A percentile compares a stretch with the other conserved stretches of the same genome.
phyloP scores from a whole-genome alignment of 2,113 vertebrate species.

The Neolamprologus cancellatus region DNA sequence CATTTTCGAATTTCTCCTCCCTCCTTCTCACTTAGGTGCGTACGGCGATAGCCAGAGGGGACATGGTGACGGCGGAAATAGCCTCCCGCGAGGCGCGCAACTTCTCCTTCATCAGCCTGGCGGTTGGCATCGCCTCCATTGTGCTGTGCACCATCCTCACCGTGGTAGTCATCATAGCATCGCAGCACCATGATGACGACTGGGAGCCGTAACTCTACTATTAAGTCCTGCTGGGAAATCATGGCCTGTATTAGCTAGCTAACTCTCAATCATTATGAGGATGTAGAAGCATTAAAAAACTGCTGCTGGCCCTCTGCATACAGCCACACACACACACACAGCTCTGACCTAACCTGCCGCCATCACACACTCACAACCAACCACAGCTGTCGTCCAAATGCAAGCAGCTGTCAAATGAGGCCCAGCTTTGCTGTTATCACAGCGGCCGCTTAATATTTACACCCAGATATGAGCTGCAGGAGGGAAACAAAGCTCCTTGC shows the following conservation, averaged over 20 bases:
- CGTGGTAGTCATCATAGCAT: slow-evolving; percentile 92
- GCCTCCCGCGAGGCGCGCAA: slow-evolving; percentile 89
- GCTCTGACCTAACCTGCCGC: slow-evolving; percentile 32
- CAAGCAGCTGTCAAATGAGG: background rate
- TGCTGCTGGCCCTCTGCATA: slow-evolving; percentile 19
- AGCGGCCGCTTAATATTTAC: slow-evolving; percentile 16
- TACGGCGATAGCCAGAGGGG: slow-evolving; percentile 83
- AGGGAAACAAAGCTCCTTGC: slow-evolving; percentile 7
- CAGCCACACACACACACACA: slow-evolving; percentile 6
- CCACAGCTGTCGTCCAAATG: slow-evolving; percentile 1
- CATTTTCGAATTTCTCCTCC: background rate
- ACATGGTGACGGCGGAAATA: slow-evolving; percentile 90
- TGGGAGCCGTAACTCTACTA: slow-evolving; percentile 78
- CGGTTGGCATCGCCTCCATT: slow-evolving; percentile 89
- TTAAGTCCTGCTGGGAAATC: background rate
- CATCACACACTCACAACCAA: slow-evolving; percentile 8
- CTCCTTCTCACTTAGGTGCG: slow-evolving; percentile 74
- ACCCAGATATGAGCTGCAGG: slow-evolving; percentile 15
- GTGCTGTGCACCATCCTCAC: slow-evolving; percentile 93
- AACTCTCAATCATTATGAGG: slow-evolving; percentile 14
- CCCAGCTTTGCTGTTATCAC: slow-evolving; percentile 6
- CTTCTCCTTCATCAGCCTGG: slow-evolving; percentile 95
- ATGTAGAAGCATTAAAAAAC: slow-evolving; percentile 8
- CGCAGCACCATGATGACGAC: slow-evolving; percentile 90
- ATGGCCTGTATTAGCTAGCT: slow-evolving; percentile 4